phyloP scores from a whole-genome alignment of 1,140 invertebrate species.

The Diprion similis region DNA sequence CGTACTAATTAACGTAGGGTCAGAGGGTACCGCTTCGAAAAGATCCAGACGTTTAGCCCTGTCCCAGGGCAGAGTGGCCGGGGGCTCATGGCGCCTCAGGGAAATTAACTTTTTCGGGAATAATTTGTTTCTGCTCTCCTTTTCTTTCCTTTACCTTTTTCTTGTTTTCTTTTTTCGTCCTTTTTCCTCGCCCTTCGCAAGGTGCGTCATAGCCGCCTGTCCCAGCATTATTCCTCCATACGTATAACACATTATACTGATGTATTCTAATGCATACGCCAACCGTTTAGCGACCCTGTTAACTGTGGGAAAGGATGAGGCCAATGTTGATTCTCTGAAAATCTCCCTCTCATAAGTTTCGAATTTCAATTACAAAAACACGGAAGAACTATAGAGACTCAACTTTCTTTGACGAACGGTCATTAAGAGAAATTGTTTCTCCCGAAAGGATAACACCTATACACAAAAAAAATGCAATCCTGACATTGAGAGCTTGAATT shows the following conservation, averaged over 20 bases:
- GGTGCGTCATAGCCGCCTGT: constrained; percentile 10
- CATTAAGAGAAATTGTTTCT: no score
- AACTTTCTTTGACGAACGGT: no score
- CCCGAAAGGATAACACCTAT: no score
- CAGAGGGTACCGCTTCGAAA: constrained; percentile 17
- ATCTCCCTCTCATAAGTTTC: no score
- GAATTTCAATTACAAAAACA: no score
- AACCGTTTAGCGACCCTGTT: background rate
- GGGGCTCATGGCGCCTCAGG: constrained; percentile 18
- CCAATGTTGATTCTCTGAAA: no score
- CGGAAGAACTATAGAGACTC: no score
- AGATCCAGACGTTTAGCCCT: constrained; percentile 8
- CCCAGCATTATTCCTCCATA: background rate
- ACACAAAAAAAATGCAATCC: no score
- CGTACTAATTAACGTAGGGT: constrained; percentile 27
- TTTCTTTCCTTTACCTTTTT: constrained; percentile 19
- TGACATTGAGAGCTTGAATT: no score
- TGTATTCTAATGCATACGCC: background rate
- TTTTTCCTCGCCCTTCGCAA: background rate
- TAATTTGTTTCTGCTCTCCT: constrained; percentile 14
- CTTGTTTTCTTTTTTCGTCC: background rate
- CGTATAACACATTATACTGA: background rate
- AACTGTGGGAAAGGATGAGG: background rate
- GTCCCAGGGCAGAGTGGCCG: constrained; percentile 3
- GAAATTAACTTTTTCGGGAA: constrained; percentile 22